These are phyloP conservation scores for Penaeus monodon DNA, from an alignment of 2,888 invertebrate species.

Conservation along the genomic window DNA sequence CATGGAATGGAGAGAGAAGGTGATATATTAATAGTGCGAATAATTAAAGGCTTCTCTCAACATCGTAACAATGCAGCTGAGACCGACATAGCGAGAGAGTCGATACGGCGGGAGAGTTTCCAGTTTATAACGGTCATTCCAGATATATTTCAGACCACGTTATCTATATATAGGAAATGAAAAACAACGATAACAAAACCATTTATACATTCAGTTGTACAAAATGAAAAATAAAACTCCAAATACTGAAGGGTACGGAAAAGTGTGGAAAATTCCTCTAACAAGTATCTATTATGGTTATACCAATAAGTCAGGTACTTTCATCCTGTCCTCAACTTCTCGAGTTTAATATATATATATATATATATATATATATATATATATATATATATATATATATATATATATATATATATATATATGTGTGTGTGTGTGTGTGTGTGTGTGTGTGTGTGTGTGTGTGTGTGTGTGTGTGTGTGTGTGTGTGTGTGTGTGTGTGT, in stretches of 20 bases:
- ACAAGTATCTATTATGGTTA: constrained; percentile 42
- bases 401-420: no score
- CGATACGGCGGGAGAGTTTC: not conserved
- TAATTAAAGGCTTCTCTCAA: constrained; percentile 46
- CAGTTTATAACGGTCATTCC: constrained; percentile 7
- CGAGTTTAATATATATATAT: no score
- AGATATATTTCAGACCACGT: not conserved
- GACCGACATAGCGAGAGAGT: constrained; percentile 16
- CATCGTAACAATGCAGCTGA: constrained; percentile 44
- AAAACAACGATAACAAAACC: no score
- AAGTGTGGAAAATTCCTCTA: constrained; percentile 37
- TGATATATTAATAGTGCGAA: constrained; percentile 47
- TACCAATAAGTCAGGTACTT: not conserved
- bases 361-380: no score
- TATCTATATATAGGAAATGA: no score
- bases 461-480: no score
- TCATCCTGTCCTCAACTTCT: not conserved
- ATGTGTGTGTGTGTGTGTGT: no score
- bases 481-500: no score
- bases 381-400: no score
- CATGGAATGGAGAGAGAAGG: constrained; percentile 38
- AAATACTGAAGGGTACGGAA: constrained; percentile 5
- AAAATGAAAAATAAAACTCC: not conserved
- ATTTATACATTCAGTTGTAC: not conserved
- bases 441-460: no score